Base-by-base conservation (phyloP, 2,888 invertebrate species). In the Tenthredo amoena region DNA sequence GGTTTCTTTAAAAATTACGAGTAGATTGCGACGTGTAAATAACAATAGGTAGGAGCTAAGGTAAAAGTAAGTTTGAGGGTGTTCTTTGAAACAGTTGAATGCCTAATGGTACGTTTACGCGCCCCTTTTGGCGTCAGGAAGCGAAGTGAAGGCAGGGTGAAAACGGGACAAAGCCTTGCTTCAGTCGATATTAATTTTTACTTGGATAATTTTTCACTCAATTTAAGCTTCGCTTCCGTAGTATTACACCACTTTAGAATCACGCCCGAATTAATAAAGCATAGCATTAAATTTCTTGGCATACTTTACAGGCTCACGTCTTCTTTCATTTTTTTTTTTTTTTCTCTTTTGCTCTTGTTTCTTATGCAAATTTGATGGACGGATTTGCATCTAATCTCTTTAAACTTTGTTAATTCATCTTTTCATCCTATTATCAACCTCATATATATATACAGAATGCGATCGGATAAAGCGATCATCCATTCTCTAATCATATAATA, bases 161-260 rank as follows among this genome's bases (percentile, higher is more conserved):
- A 62, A 62, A 34, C 37, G 83, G 83, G 83, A 83, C 83, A 83
- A 83, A 83, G 83, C 43, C 71, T 83, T 83, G 15, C 71, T 47
- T 83, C 68, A 71, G 71, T 83, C 68, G 83, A 83, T 83, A 83
- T 83, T 71, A 83, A 83, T 83, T 83, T 74, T 81, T 81, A 81
- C 81, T 58, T 50, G 81, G 62, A 62, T 81, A 81, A 81, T 81
- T 81, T 65, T 40, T 81, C 81, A 65, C 81, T 81, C 81, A 65
- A 81, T 81, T 81, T 81, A 50, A 74, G 47, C 74, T 34, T 77
- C 55, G 50, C 55, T 65, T 81, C 43, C 62, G 40, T 21, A 58
- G 47, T 62, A 62, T 65, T 77, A 55, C 50, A 50, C 55, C 77
- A 77, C 77, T 50, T 77, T 77, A 77, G 3, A 77, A 77, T 77